Conservation (phyloP, 2,888 invertebrate genomes). For the Lasioglossum lativentre region DNA sequence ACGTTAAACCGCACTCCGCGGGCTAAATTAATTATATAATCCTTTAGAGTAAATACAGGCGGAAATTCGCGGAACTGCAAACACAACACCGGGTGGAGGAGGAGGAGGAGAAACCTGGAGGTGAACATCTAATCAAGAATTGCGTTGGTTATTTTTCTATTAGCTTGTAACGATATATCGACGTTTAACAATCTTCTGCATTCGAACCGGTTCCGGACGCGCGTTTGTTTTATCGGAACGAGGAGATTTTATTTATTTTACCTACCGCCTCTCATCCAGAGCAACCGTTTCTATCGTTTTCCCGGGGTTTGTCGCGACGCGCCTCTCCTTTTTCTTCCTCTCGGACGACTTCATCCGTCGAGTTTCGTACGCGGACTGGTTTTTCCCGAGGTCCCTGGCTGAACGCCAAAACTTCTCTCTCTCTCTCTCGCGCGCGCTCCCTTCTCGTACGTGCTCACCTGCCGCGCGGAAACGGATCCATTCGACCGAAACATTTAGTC, state of each 20-base stretch:
- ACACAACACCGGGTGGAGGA: neutral
- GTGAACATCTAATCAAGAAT: neutral
- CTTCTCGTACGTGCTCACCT: conserved; percentile 57
- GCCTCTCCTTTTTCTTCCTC: conserved; percentile 2
- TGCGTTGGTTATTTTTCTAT: neutral
- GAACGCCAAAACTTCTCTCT: conserved; percentile 59
- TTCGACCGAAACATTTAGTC: conserved; percentile 44
- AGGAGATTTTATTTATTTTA: conserved; percentile 7
- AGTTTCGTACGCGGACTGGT: conserved; percentile 52
- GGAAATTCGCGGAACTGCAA: neutral
- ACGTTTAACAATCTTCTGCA: neutral
- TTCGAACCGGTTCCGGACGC: neutral
- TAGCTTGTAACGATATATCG: neutral
- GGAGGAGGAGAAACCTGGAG: neutral
- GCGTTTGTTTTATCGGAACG: neutral
- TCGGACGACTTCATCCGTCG: conserved; percentile 51
- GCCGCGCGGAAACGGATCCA: conserved; percentile 46
- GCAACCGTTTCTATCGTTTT: neutral
- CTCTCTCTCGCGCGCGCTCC: neutral
- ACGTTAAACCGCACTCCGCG: neutral
- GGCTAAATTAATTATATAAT: neutral
- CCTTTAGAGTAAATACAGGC: neutral
- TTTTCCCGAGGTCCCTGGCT: conserved; percentile 61
- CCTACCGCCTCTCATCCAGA: neutral
- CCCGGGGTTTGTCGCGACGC: neutral